phyloP scores from a whole-genome alignment of 1,140 invertebrate genomes.

The Ectropis grisescens region DNA sequence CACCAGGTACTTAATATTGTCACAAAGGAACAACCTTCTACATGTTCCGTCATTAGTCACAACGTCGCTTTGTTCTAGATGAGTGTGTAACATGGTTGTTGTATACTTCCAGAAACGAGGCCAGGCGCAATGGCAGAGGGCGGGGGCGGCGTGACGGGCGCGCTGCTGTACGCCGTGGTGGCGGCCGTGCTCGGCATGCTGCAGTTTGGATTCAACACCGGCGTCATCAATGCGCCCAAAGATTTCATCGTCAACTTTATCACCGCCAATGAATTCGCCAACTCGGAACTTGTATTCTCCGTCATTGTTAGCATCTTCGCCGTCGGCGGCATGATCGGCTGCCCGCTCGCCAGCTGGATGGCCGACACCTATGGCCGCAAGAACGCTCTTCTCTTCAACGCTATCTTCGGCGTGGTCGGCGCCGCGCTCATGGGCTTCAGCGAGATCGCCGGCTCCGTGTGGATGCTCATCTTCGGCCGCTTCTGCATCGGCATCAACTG shows the following conservation, averaged over 20 bases:
- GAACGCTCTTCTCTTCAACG: constrained; percentile 51
- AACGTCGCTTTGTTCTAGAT: no score
- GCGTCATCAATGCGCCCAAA: constrained; percentile 97
- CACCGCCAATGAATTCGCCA: constrained; percentile 75
- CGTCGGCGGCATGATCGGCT: constrained; percentile 95
- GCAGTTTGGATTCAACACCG: constrained; percentile 99
- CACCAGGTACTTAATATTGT: no score
- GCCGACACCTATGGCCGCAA: constrained; percentile 69
- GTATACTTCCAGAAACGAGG: no score
- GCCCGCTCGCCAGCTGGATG: constrained; percentile 90
- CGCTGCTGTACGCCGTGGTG: constrained; percentile 92
- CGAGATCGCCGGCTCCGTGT: constrained; percentile 47
- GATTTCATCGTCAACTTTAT: constrained; percentile 95
- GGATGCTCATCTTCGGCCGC: constrained; percentile 63
- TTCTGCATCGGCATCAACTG: constrained; percentile 64
- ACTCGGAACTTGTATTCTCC: constrained; percentile 85
- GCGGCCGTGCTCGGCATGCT: constrained; percentile 97
- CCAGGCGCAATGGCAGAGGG: no score
- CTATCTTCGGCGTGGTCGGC: constrained; percentile 47
- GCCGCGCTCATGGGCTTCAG: constrained; percentile 58
- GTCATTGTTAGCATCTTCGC: constrained; percentile 95
- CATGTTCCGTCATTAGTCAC: no score
- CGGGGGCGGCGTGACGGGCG: constrained; percentile 80
- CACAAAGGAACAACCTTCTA: no score
- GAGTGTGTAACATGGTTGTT: no score